Base-by-base conservation (phyloP, 2,113 vertebrate species). In the Cinclus cinclus region DNA sequence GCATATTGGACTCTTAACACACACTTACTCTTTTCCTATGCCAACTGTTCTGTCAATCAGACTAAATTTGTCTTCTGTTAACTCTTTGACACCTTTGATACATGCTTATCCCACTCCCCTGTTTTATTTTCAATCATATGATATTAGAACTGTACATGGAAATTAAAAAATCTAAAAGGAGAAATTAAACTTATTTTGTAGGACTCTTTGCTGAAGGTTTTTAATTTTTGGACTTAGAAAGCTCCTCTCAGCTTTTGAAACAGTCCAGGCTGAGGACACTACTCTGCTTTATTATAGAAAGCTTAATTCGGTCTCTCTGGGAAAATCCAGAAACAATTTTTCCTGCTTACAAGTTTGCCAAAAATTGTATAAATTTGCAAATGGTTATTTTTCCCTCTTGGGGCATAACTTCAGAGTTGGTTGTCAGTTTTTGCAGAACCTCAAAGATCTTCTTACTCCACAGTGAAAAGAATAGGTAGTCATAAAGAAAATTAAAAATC, bases 251-350 rank as follows among this genome's bases (percentile, higher is more conserved):
- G n/a, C 5, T 73, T 91, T 87, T 93, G 19, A 93, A 58, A 42
- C 62, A 90, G n/a, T 79, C 41, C 62, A 58, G 37, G 15, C 70
- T 69, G 41, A 35, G 53, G 71, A 88, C 27, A 42, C 71, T 77
- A 15, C 37, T 73, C 10, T 58, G 12, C 31, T 94, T 88, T 68
- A 53, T 83, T 70, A 35, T 8, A 69, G 59, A 92, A 90, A 59
- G 15, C 18, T 75, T 88, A 62, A 83, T 90, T 90, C 41, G 39
- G 0, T 88, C 55, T 87, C 78, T 77, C 49, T 74, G 68, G 44
- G 90, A 93, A 93, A 88, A 90, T 86, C 27, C 64, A 74, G 64
- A 83, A 91, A 67, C 59, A 39, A 63, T 86, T 93, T 77, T 42
- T 55, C 42, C 77, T 90, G 50, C 79, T 52, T 77, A 74, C 11